A percentile compares a stretch with the other conserved stretches of the same genome.
These are phyloP conservation scores for Phylloscopus trochiloides DNA, from an alignment of 2,113 vertebrate genomes.

Conservation along the genomic window DNA sequence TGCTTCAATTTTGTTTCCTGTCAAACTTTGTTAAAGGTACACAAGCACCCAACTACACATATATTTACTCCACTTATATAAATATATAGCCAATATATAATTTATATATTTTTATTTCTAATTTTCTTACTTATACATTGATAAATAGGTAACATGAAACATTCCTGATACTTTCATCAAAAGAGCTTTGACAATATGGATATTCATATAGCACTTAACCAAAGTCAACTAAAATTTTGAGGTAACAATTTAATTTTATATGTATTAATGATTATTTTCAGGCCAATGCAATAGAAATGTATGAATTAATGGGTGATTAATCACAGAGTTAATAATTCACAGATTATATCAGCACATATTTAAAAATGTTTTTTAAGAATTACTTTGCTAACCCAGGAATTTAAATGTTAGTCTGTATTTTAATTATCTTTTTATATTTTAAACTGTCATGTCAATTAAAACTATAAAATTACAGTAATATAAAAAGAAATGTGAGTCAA, in stretches of 20 bases:
- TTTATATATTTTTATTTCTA: background rate
- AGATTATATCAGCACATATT: background rate
- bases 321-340: background rate
- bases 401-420: background rate
- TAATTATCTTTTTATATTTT: slow-evolving; percentile 37
- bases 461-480: background rate
- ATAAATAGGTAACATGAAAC: background rate
- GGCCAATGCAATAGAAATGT: background rate
- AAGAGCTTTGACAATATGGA: background rate
- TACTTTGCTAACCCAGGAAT: background rate
- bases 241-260: background rate
- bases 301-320: background rate
- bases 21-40: background rate
- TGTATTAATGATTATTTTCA: background rate
- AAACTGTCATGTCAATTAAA: slow-evolving; percentile 24
- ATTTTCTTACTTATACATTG: background rate
- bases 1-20: background rate
- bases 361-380: background rate
- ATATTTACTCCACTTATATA: background rate
- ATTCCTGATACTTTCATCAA: background rate
- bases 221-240: background rate
- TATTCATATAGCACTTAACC: background rate
- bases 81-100: background rate
- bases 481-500: background rate
- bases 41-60: background rate